phyloP scores from a whole-genome alignment of 2,888 invertebrate species.

The Eupithecia centaureata region DNA sequence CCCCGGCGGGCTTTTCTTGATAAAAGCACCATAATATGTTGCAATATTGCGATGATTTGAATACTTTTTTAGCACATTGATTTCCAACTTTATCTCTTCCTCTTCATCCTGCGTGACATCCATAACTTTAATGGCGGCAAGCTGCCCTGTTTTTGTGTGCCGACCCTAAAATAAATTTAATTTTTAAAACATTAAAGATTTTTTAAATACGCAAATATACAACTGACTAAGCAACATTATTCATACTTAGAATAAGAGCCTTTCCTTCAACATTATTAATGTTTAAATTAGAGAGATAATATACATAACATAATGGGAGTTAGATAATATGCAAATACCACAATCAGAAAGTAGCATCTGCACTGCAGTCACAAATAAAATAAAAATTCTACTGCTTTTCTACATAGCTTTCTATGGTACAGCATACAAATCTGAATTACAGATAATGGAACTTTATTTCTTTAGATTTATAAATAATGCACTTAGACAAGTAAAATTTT shows the following conservation, averaged over 20 bases:
- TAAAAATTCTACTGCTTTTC: background rate
- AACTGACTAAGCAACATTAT: background rate
- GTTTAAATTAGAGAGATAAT: background rate
- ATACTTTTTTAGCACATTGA: conserved; percentile 99
- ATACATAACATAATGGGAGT: background rate
- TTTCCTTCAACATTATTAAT: background rate
- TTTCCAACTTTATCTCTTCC: conserved; percentile 99
- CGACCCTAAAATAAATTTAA: conserved; percentile 91
- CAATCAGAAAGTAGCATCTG: background rate
- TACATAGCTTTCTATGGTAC: background rate
- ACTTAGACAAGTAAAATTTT: too few relatives aligned
- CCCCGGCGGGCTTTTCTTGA: conserved; percentile 99
- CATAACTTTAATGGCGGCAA: conserved; percentile 99
- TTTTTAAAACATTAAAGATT: conserved; percentile 19
- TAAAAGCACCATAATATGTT: conserved; percentile 99
- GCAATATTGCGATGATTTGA: conserved; percentile 99
- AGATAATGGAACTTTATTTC: too few relatives aligned
- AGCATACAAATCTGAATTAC: background rate
- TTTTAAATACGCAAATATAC: background rate
- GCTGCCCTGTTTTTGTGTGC: conserved; percentile 99
- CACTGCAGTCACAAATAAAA: background rate
- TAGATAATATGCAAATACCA: conserved; percentile 7
- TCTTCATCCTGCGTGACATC: conserved; percentile 99
- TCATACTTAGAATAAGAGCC: background rate
- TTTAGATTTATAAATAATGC: too few relatives aligned